Evolutionary conservation across 2,888 invertebrate genomes (phyloP), one percentile per base, ranked within the genome.

Genomic region (Siphlonurus alternatus): DNA sequence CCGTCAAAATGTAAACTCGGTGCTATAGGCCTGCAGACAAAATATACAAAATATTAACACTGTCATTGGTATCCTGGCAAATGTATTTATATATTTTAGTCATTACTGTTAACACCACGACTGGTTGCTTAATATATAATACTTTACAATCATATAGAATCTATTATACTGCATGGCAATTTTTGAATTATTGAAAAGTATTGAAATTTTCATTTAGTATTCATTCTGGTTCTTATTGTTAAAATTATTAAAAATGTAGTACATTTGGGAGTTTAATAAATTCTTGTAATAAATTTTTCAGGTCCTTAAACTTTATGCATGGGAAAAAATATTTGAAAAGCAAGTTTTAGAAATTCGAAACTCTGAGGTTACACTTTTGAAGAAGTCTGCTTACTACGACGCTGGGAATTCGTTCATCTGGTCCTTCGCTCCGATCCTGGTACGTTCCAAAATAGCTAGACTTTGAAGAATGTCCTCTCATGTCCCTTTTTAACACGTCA

Each of bases 391-490:
- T 3, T 76, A 77, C 66, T 67, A 77, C 2, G 70, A 73, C 66
- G 71, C 74, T 51, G 71, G 71, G n/a, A 73, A 76, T 23, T 76
- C 77, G 63, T 77, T 78, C 67, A 73, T 78, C 62, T 80, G 80
- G 77, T 76, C 74, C n/a, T 76, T 76, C 65, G 76, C 79, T 1
- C 80, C 81, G 1, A 78, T 79, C 69, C 66, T 80, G 69, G 62
- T 62, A 20, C 83, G 86, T 75, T 53, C 53, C 1, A 1, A 53
- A 53, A 1, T 1, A 1, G n/a, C 18, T 53, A n/a, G 18, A 18
- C 19, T 53, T n/a, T n/a, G n/a, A n/a, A 19, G n/a, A n/a, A 71
- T 80, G 79, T 78, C 66, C 61, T 68, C 56, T 56, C 1, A 59
- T 19, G n/a, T 59, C 10, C 63, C n/a, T 60, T 62, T 18, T 62